phyloP scores from a whole-genome alignment of 2,888 invertebrate genomes.

The Pollenia griseotomentosa region DNA sequence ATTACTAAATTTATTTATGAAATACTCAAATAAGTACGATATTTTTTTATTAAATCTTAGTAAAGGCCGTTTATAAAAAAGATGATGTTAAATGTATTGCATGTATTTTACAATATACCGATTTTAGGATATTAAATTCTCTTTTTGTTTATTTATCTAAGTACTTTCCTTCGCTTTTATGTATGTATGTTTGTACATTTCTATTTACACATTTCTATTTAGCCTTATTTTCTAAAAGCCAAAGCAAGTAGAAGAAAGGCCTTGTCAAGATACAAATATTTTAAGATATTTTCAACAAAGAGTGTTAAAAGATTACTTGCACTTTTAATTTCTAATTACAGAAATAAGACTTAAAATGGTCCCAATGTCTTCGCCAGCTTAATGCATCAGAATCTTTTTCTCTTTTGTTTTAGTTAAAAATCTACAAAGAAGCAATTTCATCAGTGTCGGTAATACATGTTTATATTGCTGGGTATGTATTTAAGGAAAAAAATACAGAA shows the following conservation, averaged over 20 bases:
- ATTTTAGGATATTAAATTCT: not conserved
- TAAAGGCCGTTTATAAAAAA: not conserved
- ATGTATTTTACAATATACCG: no score
- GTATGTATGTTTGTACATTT: not conserved
- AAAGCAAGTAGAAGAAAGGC: not conserved
- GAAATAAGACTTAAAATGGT: slow-evolving; percentile 10
- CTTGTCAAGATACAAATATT: slow-evolving; percentile 3
- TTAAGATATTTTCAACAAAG: slow-evolving; percentile 10
- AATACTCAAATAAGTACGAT: no score
- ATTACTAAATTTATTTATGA: no score
- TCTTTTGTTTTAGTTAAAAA: slow-evolving; percentile 9
- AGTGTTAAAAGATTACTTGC: slow-evolving; percentile 54
- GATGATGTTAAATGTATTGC: not conserved
- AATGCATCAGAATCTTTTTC: slow-evolving; percentile 4
- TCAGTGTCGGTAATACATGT: not conserved
- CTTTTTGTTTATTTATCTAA: not conserved
- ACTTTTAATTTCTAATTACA: slow-evolving; percentile 51
- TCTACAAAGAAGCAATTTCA: slow-evolving; percentile 25
- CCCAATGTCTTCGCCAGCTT: not conserved
- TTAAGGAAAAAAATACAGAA: not conserved
- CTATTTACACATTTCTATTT: slow-evolving; percentile 23
- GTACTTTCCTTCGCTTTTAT: not conserved
- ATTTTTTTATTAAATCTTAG: no score
- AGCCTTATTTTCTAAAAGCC: not conserved
- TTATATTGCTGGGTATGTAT: no score